phyloP scores from a whole-genome alignment of 1,140 invertebrate species.

The Rhopalosiphum padi region DNA sequence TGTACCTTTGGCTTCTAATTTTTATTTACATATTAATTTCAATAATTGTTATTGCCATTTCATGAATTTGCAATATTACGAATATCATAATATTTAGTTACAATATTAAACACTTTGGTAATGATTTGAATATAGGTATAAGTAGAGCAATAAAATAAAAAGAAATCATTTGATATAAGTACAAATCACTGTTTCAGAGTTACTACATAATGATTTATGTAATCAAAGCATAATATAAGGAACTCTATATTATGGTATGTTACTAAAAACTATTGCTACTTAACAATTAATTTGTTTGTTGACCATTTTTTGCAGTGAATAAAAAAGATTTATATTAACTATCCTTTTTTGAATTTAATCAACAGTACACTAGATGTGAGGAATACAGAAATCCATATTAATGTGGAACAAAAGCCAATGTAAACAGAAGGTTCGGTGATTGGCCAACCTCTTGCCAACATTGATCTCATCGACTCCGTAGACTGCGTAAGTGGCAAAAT shows the following conservation, averaged over 20 bases:
- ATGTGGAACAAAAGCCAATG: constrained; percentile 84
- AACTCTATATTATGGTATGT: neutral
- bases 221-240: neutral
- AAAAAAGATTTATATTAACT: constrained; percentile 59
- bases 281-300: neutral
- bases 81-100: neutral
- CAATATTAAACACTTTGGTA: neutral
- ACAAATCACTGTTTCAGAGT: neutral
- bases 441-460: constrained; percentile 89
- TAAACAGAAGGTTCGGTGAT: constrained; percentile 84
- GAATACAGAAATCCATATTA: constrained; percentile 89
- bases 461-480: constrained; percentile 85
- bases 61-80: neutral
- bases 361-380: constrained; percentile 81
- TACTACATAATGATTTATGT: neutral
- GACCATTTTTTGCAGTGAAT: neutral
- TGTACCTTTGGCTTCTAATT: neutral
- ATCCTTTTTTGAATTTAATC: constrained; percentile 79
- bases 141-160: neutral
- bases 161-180: neutral
- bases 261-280: neutral
- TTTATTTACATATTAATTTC: neutral
- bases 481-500: constrained; percentile 89
- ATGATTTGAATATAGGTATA: neutral
- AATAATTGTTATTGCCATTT: neutral